Conservation (phyloP, 2,888 invertebrate genomes). For the Tanypteryx hageni region DNA sequence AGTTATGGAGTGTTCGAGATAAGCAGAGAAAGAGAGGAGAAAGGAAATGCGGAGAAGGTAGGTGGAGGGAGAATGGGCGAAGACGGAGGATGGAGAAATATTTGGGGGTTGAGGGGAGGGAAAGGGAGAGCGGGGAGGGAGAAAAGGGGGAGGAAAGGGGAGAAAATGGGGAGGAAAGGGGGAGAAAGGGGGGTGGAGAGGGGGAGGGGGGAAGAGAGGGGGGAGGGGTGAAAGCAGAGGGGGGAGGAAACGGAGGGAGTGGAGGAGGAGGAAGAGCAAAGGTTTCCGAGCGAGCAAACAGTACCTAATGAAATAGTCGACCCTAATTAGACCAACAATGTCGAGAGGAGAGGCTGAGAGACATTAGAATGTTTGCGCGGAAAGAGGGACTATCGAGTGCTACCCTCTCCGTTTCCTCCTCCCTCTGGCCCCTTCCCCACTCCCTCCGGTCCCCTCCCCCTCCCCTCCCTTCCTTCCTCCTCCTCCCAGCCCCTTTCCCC, state of each 20-base stretch:
- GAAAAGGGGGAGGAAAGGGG: too few species aligned
- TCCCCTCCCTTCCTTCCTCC: not conserved
- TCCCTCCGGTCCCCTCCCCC: not conserved
- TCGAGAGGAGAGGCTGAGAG: not conserved
- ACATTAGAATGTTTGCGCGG: conserved; percentile 20
- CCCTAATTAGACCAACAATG: conserved; percentile 41
- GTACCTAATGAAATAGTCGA: conserved; percentile 46
- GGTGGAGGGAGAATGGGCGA: not conserved
- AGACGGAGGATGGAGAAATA: not conserved
- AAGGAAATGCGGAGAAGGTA: not conserved
- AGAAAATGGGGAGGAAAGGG: not conserved
- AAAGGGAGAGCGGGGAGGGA: not conserved
- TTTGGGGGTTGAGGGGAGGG: not conserved
- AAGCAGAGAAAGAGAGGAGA: not conserved
- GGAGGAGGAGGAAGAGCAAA: not conserved
- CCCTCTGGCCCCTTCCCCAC: not conserved
- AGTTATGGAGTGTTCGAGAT: not conserved
- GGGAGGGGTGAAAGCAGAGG: not conserved
- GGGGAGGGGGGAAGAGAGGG: too few species aligned
- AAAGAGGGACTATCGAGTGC: not conserved
- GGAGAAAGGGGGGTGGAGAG: not conserved
- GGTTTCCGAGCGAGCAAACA: not conserved
- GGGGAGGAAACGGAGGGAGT: not conserved
- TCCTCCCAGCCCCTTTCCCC: not conserved
- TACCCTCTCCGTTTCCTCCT: too few species aligned